Evolutionary conservation across 2,797 vertebrate species (phyloP).

Genomic region (Gambelia wislizenii): DNA sequence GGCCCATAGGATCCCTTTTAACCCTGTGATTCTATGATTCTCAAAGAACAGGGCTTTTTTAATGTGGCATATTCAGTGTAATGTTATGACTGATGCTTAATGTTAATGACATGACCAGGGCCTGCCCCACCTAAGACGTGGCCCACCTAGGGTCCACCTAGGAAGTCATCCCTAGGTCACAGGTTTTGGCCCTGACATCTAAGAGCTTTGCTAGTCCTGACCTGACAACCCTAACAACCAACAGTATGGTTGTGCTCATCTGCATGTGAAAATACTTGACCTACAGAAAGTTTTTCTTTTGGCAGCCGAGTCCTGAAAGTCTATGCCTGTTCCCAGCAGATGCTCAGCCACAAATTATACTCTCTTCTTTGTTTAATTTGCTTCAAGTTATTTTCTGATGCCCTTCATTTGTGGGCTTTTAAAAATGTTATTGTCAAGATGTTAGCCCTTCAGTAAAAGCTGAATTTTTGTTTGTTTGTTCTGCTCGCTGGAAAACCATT

Average conservation of each 20-base stretch:
- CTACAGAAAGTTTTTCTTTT: not conserved
- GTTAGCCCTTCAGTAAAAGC: constrained; percentile 1
- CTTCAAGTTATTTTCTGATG: constrained; percentile 22
- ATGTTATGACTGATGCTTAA: no score
- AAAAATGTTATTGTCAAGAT: constrained; percentile 11
- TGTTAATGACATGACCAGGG: no score
- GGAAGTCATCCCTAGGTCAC: no score
- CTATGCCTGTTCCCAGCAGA: not conserved
- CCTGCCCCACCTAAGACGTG: no score
- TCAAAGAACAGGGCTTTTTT: no score
- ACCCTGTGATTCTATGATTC: no score
- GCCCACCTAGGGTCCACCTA: no score
- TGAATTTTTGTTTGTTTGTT: not conserved
- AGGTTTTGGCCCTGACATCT: no score
- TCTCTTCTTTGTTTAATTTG: not conserved
- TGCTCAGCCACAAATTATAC: not conserved
- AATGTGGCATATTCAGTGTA: no score
- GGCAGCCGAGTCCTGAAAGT: not conserved
- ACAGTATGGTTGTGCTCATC: not conserved
- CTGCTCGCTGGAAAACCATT: constrained; percentile 37
- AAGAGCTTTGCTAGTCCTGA: no score
- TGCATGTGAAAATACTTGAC: not conserved
- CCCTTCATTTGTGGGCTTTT: constrained; percentile 13
- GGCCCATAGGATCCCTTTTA: no score
- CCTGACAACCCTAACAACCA: no score